Percentiles rank a stretch among this genome's conserved stretches.
Conservation (phyloP, 2,113 vertebrate genomes). For the Pica pica region DNA sequence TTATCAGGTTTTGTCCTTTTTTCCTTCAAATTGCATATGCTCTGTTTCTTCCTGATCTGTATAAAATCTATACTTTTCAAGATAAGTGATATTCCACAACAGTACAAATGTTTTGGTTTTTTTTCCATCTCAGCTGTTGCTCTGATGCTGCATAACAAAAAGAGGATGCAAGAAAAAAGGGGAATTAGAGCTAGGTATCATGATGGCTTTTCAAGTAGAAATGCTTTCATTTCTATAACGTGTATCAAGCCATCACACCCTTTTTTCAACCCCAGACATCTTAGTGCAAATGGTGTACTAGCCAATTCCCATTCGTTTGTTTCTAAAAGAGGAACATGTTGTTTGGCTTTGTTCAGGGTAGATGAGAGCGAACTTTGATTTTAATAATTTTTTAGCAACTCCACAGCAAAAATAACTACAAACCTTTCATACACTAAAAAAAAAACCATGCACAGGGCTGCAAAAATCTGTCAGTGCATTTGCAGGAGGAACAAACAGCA, state of each 20-base stretch:
- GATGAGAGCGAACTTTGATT: conserved; percentile 23
- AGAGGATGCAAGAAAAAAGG: not conserved
- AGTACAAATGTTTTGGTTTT: not conserved
- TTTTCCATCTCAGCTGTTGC: not conserved
- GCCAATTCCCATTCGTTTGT: not conserved
- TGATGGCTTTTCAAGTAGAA: not conserved
- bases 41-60: not conserved
- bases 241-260: not conserved
- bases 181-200: not conserved
- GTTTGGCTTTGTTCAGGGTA: not conserved
- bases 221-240: not conserved
- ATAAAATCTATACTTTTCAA: not conserved
- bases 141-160: not conserved
- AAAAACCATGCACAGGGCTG: not conserved
- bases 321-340: not conserved
- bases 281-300: not conserved
- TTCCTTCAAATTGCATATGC: not conserved
- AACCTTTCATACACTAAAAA: conserved; percentile 47
- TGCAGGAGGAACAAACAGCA: conserved; percentile 63
- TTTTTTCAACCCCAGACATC: not conserved
- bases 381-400: conserved; percentile 56
- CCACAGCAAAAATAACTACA: conserved; percentile 35
- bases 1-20: not conserved
- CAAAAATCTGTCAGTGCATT: conserved; percentile 63
- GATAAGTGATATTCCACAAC: not conserved